Conservation (phyloP, 2,113 vertebrate genomes). For the Passer domesticus region DNA sequence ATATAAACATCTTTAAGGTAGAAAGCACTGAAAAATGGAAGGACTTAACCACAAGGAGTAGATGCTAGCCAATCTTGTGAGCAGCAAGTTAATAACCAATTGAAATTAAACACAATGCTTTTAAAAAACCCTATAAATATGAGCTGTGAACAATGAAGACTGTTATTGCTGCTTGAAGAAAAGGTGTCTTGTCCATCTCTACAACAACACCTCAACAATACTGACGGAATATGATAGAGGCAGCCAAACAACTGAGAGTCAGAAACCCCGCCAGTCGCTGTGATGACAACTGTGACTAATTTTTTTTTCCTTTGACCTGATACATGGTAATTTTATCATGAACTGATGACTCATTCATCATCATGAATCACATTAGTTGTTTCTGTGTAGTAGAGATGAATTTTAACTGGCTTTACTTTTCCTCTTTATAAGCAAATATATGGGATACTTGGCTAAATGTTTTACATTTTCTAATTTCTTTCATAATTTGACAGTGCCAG, state of each 20-base stretch:
- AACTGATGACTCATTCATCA: not conserved
- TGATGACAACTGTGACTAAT: not conserved
- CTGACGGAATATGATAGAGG: not conserved
- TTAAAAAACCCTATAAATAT: not conserved
- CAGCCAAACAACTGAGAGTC: not conserved
- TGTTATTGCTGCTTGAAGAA: not conserved
- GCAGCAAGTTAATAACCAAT: not conserved
- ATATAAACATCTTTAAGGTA: no score
- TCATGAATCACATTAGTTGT: not conserved
- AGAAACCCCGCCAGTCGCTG: not conserved
- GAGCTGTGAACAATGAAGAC: not conserved
- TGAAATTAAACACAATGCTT: not conserved
- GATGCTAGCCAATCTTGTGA: not conserved
- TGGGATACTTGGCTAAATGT: not conserved
- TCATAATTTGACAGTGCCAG: not conserved
- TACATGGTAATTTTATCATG: not conserved
- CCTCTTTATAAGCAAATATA: not conserved
- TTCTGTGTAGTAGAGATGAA: not conserved
- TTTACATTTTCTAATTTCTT: not conserved
- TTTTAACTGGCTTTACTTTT: not conserved
- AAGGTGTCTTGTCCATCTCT: no score
- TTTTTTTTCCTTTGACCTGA: not conserved
- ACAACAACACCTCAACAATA: not conserved
- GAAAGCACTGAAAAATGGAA: not conserved
- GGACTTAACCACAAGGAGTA: accelerated